Base-by-base conservation (phyloP, 1,140 invertebrate genomes). In the Sesamia nonagrioides region DNA sequence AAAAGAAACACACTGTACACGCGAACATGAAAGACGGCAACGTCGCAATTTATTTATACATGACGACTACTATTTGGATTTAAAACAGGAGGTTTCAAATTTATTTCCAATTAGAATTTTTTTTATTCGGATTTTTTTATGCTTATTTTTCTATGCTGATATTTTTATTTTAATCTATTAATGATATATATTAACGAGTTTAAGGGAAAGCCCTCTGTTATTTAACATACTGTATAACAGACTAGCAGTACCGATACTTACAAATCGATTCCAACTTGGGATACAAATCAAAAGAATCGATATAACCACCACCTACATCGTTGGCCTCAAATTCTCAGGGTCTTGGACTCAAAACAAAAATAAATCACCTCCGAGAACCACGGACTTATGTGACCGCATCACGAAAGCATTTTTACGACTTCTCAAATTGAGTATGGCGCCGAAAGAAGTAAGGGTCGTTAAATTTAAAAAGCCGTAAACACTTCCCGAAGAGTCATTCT, bases 401-500 rank as follows among this genome's bases (percentile, higher is more conserved):
- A 50, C 6, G 17, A 8, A 27, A 27, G 18, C 50, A 15, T 13
- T 50, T 66, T 69, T 69, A 69, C 66, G 66, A 69, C 66, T 50
- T n/a, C 45, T 27, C 42, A 27, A 69, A 69, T 69, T 48, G 45
- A n/a, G 11, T 48, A 15, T 37, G 63, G 42, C 66, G 21, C 21
- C 66, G 27, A 69, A 69, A 69, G 42, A 69, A 69, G 18, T 1
- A 27, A 40, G 21, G 7, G 21, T 33, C 66, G 21, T 69, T n/a
- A 69, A 50, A 8, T 69, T 69, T 69, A 35, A 69, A 69, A 21
- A 27, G 13, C 42, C 45, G 27, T 69, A 69, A 69, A 69, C 42
- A 69, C 40, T 69, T 21, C 11, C 37, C 27, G 27, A 27, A 3
- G 27, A 27, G 27, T 27, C 1, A 27, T 27, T 27, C 27, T 27